A percentile compares a stretch with the other conserved stretches of the same genome.
phyloP scores from a whole-genome alignment of 2,888 invertebrate genomes.

The Limnephilus marmoratus region DNA sequence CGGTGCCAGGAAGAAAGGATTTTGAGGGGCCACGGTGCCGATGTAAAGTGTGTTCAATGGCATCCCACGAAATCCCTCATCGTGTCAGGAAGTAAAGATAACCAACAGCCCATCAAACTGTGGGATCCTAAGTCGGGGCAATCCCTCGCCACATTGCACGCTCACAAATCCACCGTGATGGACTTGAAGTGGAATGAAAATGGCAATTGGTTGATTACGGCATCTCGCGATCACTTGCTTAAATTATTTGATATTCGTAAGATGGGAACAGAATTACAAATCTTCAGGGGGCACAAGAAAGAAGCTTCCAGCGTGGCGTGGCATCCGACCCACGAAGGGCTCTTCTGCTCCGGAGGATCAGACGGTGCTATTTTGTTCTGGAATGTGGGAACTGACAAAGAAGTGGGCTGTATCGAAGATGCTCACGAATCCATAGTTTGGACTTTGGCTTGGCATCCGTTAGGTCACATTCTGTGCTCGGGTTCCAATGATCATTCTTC shows the following conservation, averaged over 20 bases:
- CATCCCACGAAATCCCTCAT: conserved; percentile 98
- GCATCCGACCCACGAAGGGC: conserved; percentile 98
- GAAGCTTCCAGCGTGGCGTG: conserved; percentile 98
- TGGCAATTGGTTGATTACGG: conserved; percentile 99
- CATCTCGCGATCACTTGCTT: conserved; percentile 96
- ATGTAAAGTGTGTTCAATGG: conserved; percentile 99
- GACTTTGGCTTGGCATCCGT: conserved; percentile 99
- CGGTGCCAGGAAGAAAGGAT: conserved; percentile 97
- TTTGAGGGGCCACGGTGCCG: conserved; percentile 96
- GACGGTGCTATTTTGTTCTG: conserved; percentile 99
- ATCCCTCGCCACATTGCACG: conserved; percentile 97
- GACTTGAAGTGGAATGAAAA: conserved; percentile 99
- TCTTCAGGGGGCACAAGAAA: conserved; percentile 99
- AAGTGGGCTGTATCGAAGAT: conserved; percentile 98
- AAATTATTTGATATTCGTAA: conserved; percentile 99
- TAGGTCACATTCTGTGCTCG: conserved; percentile 98
- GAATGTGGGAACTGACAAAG: conserved; percentile 98
- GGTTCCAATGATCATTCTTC: conserved; percentile 99
- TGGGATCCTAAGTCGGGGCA: conserved; percentile 99
- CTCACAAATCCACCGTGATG: conserved; percentile 99
- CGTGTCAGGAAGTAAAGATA: conserved; percentile 99
- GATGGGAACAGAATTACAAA: conserved; percentile 95
- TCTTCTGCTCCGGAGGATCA: conserved; percentile 98
- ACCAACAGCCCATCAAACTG: conserved; percentile 98
- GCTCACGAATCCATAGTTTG: conserved; percentile 99